Percentiles rank a stretch among this genome's conserved stretches.
These are phyloP conservation scores for Corythoichthys haematopterus DNA, from an alignment of 2,113 vertebrate species.

Conservation along the genomic window DNA sequence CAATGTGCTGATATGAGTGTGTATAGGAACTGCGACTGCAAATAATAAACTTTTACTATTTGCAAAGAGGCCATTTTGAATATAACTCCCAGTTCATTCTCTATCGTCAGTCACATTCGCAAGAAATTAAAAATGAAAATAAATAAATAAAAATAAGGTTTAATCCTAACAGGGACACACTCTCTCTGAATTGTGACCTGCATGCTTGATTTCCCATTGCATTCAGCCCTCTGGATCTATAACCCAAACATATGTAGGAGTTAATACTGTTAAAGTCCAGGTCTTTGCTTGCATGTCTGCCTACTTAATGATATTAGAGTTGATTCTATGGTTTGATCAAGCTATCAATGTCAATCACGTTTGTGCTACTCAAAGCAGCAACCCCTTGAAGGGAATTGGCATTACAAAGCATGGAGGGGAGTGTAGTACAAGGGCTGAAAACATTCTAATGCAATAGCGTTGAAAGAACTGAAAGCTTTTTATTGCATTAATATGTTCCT, in stretches of 20 bases:
- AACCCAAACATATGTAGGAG: constrained; percentile 62
- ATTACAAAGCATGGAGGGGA: constrained; percentile 20
- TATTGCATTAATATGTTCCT: constrained; percentile 74
- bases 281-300: constrained; percentile 53
- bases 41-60: constrained; percentile 62
- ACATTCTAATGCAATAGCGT: constrained; percentile 58
- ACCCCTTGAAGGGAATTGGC: constrained; percentile 39
- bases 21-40: constrained; percentile 57
- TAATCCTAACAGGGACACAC: background rate
- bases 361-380: constrained; percentile 33
- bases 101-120: constrained; percentile 44
- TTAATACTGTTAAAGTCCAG: constrained; percentile 62
- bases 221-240: constrained; percentile 47
- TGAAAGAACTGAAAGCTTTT: constrained; percentile 65
- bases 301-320: constrained; percentile 52
- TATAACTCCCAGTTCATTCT: constrained; percentile 21
- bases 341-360: constrained; percentile 69
- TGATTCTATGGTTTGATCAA: constrained; percentile 54
- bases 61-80: constrained; percentile 58
- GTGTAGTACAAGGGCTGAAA: constrained; percentile 18
- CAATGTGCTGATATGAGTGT: constrained; percentile 48
- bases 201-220: constrained; percentile 49
- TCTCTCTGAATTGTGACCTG: constrained; percentile 27
- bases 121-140: background rate
- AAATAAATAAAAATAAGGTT: background rate